Conservation (phyloP, 1,140 invertebrate species). For the Wasmannia auropunctata region DNA sequence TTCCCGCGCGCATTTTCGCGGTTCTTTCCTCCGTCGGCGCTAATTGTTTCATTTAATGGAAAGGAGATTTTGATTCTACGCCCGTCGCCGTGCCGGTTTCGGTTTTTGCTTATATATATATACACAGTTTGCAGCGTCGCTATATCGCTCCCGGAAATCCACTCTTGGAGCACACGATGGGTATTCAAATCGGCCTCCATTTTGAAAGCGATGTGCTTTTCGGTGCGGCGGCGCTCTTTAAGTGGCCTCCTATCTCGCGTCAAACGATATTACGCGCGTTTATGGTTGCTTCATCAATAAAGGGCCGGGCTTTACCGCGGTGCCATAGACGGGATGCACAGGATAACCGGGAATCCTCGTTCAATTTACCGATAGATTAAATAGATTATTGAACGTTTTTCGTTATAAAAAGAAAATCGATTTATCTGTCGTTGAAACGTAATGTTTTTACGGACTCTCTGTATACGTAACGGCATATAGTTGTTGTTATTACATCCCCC, state of each 20-base stretch:
- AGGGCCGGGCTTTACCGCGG: not conserved
- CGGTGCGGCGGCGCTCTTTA: not conserved
- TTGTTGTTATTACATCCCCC: not conserved
- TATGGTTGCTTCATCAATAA: constrained; percentile 7
- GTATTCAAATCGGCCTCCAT: not conserved
- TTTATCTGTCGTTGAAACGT: not conserved
- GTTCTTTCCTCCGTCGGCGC: constrained; percentile 52
- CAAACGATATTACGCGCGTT: constrained; percentile 31
- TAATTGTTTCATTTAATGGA: constrained; percentile 76
- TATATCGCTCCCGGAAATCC: not conserved
- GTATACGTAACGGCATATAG: not conserved
- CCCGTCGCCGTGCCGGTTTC: not conserved
- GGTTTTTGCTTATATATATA: constrained; percentile 23
- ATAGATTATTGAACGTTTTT: not conserved
- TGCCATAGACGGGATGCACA: not conserved
- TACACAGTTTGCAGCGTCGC: not conserved
- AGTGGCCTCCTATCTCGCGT: not conserved
- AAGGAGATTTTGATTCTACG: constrained; percentile 62
- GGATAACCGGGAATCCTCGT: not conserved
- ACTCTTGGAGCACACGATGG: not conserved
- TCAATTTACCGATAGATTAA: constrained; percentile 23
- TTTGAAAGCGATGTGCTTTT: not conserved
- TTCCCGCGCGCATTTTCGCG: constrained; percentile 42
- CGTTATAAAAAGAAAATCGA: not conserved
- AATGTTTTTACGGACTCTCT: not conserved